A percentile compares a stretch with the other conserved stretches of the same genome.
Conservation (phyloP, 1,140 invertebrate genomes). For the Drosophila miranda region DNA sequence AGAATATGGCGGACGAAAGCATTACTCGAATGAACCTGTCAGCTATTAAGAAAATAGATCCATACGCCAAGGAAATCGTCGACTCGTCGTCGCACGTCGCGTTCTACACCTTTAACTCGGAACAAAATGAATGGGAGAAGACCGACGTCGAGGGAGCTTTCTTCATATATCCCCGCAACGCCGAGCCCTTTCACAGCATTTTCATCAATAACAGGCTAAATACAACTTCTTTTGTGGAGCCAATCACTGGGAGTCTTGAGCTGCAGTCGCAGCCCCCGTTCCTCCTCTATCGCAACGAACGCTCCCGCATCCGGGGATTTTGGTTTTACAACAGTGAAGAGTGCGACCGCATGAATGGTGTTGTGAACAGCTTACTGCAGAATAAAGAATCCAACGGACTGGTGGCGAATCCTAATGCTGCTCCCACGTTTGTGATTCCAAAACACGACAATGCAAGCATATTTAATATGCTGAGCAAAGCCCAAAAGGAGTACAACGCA, state of each 20-base stretch:
- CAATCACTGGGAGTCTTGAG: conserved; percentile 93
- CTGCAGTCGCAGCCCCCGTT: conserved; percentile 95
- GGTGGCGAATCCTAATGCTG: conserved; percentile 18
- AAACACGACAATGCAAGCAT: conserved; percentile 85
- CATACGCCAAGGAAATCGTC: conserved; percentile 94
- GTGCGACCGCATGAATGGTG: conserved; percentile 89
- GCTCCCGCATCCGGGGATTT: conserved; percentile 92
- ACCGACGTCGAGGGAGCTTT: conserved; percentile 95
- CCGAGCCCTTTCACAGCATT: conserved; percentile 93
- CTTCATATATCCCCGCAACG: conserved; percentile 94
- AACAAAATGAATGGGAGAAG: conserved; percentile 95
- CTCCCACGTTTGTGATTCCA: conserved; percentile 12
- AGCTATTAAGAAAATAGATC: conserved; percentile 95
- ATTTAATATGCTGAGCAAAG: conserved; percentile 94
- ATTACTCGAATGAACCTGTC: conserved; percentile 95
- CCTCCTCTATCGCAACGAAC: conserved; percentile 93
- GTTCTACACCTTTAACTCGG: conserved; percentile 92
- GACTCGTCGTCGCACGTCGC: conserved; percentile 95
- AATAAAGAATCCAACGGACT: conserved; percentile 83
- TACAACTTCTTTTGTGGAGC: conserved; percentile 94
- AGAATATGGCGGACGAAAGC: conserved; percentile 87
- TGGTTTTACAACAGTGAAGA: conserved; percentile 97
- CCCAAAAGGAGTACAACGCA: conserved; percentile 88
- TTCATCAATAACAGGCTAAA: conserved; percentile 96
- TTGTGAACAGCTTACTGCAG: conserved; percentile 88